Conservation (phyloP, 1,140 invertebrate genomes). For the Parapsyche elsis region DNA sequence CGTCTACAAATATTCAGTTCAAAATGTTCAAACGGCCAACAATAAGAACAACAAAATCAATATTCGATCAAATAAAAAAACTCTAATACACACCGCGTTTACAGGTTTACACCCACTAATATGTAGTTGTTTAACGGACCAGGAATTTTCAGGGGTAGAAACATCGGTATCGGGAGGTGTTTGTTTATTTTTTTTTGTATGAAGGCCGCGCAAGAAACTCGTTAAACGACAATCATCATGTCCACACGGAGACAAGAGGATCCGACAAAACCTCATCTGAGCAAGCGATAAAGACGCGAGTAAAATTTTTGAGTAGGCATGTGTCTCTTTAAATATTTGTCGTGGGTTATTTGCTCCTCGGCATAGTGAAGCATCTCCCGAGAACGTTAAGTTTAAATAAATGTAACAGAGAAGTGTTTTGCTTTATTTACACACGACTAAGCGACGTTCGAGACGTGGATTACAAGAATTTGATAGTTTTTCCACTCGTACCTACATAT, state of each 20-base stretch:
- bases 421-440: background rate
- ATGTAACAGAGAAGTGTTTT: background rate
- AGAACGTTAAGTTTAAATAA: background rate
- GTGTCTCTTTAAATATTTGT: slow-evolving; percentile 9
- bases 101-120: background rate
- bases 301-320: background rate
- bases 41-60: background rate
- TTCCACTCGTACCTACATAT: background rate
- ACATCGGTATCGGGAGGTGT: background rate
- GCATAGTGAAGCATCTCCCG: background rate
- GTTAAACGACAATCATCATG: slow-evolving; percentile 23
- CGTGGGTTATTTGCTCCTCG: background rate
- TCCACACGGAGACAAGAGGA: slow-evolving; percentile 21
- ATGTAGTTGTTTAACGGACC: background rate
- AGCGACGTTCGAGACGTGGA: background rate
- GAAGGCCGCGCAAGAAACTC: background rate
- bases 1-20: background rate
- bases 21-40: background rate
- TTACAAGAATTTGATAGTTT: background rate
- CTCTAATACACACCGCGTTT: background rate
- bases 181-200: background rate
- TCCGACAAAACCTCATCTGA: background rate
- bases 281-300: background rate
- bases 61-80: background rate
- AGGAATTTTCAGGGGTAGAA: too few species aligned